phyloP scores from a whole-genome alignment of 2,888 invertebrate genomes.

The Melanostoma mellinum region DNA sequence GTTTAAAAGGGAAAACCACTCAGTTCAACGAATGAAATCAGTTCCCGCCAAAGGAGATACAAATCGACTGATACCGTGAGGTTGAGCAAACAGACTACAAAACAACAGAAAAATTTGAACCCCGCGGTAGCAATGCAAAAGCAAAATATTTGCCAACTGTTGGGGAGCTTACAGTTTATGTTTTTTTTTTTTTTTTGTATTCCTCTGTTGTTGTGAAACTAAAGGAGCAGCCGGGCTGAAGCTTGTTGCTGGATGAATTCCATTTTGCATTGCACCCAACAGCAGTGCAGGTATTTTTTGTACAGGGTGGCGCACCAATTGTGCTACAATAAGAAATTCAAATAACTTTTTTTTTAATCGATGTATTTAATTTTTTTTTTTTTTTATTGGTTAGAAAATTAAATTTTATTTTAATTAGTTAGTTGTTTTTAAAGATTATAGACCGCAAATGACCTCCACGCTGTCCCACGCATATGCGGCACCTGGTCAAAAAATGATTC shows the following conservation, averaged over 20 bases:
- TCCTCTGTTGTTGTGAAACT: conserved; percentile 26
- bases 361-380: too few species aligned
- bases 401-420: too few species aligned
- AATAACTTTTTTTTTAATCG: too few species aligned
- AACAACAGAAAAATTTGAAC: conserved; percentile 41
- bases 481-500: too few species aligned
- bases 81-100: conserved; percentile 59
- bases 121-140: conserved; percentile 36
- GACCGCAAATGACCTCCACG: too few species aligned
- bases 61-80: conserved; percentile 34
- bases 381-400: too few species aligned
- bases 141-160: conserved; percentile 64
- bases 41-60: conserved; percentile 49
- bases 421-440: too few species aligned
- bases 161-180: conserved; percentile 21
- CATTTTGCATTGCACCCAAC: conserved; percentile 40
- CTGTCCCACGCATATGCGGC: too few species aligned
- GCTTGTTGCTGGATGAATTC: conserved; percentile 66
- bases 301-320: too few species aligned
- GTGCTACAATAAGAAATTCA: too few species aligned
- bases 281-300: conserved; percentile 38
- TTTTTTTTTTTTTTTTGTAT: conserved; percentile 24
- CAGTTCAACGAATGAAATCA: conserved; percentile 36
- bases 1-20: conserved; percentile 32
- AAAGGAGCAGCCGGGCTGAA: conserved; percentile 41